Evolutionary conservation across 2,113 vertebrate species (phyloP).

Genomic region (Apaloderma vittatum): DNA sequence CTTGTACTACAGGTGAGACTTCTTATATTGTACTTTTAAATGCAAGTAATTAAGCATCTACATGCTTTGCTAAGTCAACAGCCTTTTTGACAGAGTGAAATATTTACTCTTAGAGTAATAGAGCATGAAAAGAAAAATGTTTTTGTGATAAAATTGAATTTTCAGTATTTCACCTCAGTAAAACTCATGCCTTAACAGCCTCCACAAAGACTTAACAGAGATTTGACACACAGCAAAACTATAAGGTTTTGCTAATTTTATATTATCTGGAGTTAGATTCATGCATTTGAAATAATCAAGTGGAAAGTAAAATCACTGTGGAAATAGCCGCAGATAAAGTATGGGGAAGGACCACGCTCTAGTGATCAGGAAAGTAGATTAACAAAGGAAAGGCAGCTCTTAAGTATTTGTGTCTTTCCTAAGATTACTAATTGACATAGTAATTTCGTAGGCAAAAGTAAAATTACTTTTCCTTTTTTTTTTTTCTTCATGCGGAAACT

Average conservation of each 20-base stretch:
- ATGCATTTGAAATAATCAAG: not conserved
- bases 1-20: not conserved
- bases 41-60: not conserved
- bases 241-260: not conserved
- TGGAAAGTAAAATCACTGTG: not conserved
- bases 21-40: not conserved
- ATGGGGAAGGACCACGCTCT: not conserved
- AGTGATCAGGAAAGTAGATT: accelerated
- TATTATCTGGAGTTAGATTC: not conserved
- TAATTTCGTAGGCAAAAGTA: not conserved
- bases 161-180: not conserved
- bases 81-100: not conserved
- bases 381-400: not conserved
- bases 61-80: not conserved
- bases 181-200: not conserved
- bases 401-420: not conserved
- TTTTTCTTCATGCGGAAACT: not conserved
- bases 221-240: not conserved
- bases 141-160: not conserved
- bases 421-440: not conserved
- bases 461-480: not conserved
- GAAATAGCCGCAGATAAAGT: not conserved
- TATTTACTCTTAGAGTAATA: not conserved
- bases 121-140: not conserved
- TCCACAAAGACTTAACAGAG: not conserved